These are phyloP conservation scores for Sympetrum striolatum DNA, from an alignment of 2,888 invertebrate genomes.

Conservation along the genomic window DNA sequence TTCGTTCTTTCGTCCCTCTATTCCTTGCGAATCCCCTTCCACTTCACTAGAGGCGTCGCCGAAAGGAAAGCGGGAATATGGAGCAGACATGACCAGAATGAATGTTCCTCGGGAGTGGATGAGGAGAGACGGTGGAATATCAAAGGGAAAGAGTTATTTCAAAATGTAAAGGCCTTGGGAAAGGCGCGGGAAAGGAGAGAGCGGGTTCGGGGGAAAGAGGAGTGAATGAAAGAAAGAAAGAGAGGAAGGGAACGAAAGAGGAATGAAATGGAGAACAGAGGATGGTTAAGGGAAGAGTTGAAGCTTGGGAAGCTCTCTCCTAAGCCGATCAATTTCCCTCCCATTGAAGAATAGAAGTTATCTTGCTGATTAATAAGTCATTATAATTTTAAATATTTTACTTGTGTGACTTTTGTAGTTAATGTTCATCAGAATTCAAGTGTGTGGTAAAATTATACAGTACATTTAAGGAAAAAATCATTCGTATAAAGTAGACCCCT, in stretches of 20 bases:
- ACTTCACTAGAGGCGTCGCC: background rate
- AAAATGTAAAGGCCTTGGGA: background rate
- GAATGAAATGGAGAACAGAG: background rate
- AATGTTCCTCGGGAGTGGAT: background rate
- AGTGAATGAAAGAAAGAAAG: background rate
- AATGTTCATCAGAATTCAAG: too few relatives aligned
- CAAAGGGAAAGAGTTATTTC: background rate
- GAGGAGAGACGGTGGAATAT: background rate
- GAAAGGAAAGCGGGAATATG: background rate
- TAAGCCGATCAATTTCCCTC: too few relatives aligned
- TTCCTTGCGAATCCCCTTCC: background rate
- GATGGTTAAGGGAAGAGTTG: background rate
- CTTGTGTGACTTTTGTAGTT: too few relatives aligned
- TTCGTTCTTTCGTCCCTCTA: background rate
- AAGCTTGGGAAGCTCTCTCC: background rate
- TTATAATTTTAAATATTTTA: too few relatives aligned
- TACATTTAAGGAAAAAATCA: too few relatives aligned
- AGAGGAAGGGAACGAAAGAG: too few relatives aligned
- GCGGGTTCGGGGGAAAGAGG: background rate
- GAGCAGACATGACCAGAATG: background rate
- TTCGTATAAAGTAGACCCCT: too few relatives aligned
- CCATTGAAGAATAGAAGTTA: too few relatives aligned
- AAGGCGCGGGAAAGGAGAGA: background rate
- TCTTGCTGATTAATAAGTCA: too few relatives aligned
- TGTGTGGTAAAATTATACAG: too few relatives aligned